Evolutionary conservation across 1,140 invertebrate genomes (phyloP).

Genomic region (Phthorimaea operculella): DNA sequence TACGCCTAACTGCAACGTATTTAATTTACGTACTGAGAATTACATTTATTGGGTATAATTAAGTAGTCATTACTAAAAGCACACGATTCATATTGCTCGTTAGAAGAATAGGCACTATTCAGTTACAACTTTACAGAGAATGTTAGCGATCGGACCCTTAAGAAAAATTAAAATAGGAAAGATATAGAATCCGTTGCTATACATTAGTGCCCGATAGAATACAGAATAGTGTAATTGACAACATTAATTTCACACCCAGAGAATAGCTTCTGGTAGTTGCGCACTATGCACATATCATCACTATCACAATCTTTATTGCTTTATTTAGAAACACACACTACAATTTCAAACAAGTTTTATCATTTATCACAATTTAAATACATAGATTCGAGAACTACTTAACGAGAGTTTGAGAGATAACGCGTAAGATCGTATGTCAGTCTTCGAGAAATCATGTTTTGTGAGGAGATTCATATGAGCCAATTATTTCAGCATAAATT

Average conservation of each 20-base stretch:
- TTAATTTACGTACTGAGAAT: slow-evolving; percentile 15
- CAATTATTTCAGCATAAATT: slow-evolving; percentile 66
- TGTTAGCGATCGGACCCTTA: no score
- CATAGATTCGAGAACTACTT: slow-evolving; percentile 7
- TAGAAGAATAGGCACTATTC: no score
- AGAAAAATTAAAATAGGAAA: no score
- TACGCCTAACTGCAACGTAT: slow-evolving; percentile 12
- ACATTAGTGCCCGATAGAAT: background rate
- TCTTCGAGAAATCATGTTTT: slow-evolving; percentile 29
- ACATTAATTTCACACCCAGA: slow-evolving; percentile 41
- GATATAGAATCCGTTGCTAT: no score
- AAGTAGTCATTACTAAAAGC: background rate
- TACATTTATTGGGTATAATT: background rate
- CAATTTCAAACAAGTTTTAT: slow-evolving; percentile 38
- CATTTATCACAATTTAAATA: slow-evolving; percentile 54
- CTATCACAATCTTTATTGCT: slow-evolving; percentile 66
- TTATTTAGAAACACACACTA: slow-evolving; percentile 49
- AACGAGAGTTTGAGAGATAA: slow-evolving; percentile 31
- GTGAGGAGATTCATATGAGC: background rate
- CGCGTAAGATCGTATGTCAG: slow-evolving; percentile 33
- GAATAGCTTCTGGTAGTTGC: slow-evolving; percentile 29
- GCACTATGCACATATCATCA: slow-evolving; percentile 44
- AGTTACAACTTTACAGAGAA: no score
- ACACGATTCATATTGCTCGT: no score
- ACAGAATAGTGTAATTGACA: slow-evolving; percentile 49